Conservation (phyloP, 2,888 invertebrate genomes). For the Epicampocera succincta region DNA sequence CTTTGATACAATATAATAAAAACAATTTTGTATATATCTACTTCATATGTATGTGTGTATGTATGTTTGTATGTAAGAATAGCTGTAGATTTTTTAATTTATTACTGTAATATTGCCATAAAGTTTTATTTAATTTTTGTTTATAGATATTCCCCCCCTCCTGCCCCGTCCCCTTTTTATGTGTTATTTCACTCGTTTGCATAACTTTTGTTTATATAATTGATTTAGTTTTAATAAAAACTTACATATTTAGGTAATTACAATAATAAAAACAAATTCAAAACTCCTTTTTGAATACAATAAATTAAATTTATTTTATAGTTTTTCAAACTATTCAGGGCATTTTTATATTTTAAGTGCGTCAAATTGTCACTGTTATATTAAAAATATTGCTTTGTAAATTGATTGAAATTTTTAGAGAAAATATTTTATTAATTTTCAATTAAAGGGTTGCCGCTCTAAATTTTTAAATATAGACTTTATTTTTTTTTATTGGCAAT, state of each 20-base stretch:
- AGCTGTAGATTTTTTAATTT: conserved; percentile 26
- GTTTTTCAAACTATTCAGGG: neutral
- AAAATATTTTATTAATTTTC: too few species aligned
- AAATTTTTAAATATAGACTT: too few species aligned
- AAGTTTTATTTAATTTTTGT: conserved; percentile 37
- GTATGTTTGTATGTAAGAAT: conserved; percentile 18
- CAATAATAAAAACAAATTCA: neutral
- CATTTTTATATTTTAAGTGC: too few species aligned
- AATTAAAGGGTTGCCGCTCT: too few species aligned
- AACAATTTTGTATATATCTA: conserved; percentile 28
- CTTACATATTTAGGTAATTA: conserved; percentile 38
- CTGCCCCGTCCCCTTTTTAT: too few species aligned
- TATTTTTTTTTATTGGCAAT: too few species aligned
- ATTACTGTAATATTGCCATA: conserved; percentile 51
- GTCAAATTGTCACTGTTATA: too few species aligned
- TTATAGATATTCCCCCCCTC: conserved; percentile 11
- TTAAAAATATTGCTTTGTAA: too few species aligned
- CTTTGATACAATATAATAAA: too few species aligned
- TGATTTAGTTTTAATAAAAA: conserved; percentile 22
- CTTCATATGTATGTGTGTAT: too few species aligned
- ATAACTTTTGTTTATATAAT: conserved; percentile 55
- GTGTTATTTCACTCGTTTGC: conserved; percentile 26
- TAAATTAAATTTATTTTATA: conserved; percentile 22
- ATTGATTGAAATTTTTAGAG: too few species aligned
- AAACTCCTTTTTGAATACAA: conserved; percentile 17